Base-by-base conservation (phyloP, 1,140 invertebrate genomes). In the Halotydeus destructor region DNA sequence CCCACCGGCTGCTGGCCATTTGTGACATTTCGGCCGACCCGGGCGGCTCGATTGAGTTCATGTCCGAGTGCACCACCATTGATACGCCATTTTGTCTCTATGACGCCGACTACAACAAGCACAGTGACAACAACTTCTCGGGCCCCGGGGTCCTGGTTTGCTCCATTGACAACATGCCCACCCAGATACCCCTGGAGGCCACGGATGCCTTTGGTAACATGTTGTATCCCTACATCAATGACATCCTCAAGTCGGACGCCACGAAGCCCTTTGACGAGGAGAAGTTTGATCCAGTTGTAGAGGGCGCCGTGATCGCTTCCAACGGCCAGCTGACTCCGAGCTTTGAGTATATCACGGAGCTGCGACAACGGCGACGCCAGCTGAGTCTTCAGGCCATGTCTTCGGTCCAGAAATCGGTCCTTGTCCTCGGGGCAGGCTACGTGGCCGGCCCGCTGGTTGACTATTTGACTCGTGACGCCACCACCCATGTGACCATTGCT, bases 111-210 rank as follows among this genome's bases (percentile, higher is more conserved):
- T 71, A 86, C 33, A 94, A 98, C 55, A 91, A 89, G 57, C 83
- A 93, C 49, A 86, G 76, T 0, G 35, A 27, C 16, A 35, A 32
- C 30, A 21, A 30, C 53, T 78, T 79, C 61, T 94, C 83, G 62
- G 89, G 89, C 3, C 78, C 82, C 0, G 94, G 94, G 18, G 88
- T 98, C 2, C 61, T 99, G 35, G 88, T 99, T 2, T 99, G 94
- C 58, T 93, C 85, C 3, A 97, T 99, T 46, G 93, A 98, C 61
- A 98, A 99, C 59, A 98, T 99, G 93, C 94, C 94, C 1, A 97
- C 94, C 0, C 94, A 99, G 58, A 64, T 99, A 30, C 94, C 94
- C 0, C 68, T 81, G 28, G 93, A 99, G 60, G 75, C 91, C 0
- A 98, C 93, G 0, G 89, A 98, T 55, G 88, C 89, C 57, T 99